Conservation (phyloP, 2,888 invertebrate genomes). For the Oscheius sp. region DNA sequence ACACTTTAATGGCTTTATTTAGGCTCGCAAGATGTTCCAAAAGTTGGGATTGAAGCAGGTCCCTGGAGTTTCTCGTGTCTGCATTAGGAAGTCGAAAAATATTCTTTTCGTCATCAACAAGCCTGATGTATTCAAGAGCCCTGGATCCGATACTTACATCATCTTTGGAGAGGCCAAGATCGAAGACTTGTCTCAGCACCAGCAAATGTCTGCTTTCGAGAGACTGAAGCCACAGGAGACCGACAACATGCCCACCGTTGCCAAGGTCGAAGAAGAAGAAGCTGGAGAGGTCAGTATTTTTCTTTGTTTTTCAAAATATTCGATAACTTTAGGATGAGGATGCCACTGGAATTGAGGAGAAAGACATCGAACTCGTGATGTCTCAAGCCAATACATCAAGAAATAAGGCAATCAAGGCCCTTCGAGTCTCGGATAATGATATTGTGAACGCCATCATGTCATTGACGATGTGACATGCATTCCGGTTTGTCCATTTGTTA, state of each 20-base stretch:
- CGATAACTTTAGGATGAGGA: slow-evolving; percentile 75
- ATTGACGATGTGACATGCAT: slow-evolving; percentile 60
- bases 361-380: slow-evolving; percentile 98
- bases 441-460: slow-evolving; percentile 99
- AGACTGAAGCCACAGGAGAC: slow-evolving; percentile 93
- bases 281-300: slow-evolving; percentile 74
- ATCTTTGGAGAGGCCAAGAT: slow-evolving; percentile 99
- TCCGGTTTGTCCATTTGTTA: neutral
- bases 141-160: slow-evolving; percentile 98
- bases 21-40: slow-evolving; percentile 95
- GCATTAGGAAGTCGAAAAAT: slow-evolving; percentile 97
- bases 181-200: slow-evolving; percentile 97
- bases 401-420: slow-evolving; percentile 90
- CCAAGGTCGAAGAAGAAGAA: slow-evolving; percentile 69
- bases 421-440: slow-evolving; percentile 94
- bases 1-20: neutral
- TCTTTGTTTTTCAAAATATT: neutral
- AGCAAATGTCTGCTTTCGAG: slow-evolving; percentile 90
- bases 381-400: slow-evolving; percentile 93
- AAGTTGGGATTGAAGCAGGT: slow-evolving; percentile 94
- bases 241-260: slow-evolving; percentile 56
- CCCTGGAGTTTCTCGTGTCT: slow-evolving; percentile 87
- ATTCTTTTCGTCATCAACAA: slow-evolving; percentile 98
- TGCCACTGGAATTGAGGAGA: slow-evolving; percentile 93
- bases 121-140: slow-evolving; percentile 96